Evolutionary conservation across 2,888 invertebrate species (phyloP), one percentile per base, ranked within the genome.

Genomic region (Ochlodes sylvanus): DNA sequence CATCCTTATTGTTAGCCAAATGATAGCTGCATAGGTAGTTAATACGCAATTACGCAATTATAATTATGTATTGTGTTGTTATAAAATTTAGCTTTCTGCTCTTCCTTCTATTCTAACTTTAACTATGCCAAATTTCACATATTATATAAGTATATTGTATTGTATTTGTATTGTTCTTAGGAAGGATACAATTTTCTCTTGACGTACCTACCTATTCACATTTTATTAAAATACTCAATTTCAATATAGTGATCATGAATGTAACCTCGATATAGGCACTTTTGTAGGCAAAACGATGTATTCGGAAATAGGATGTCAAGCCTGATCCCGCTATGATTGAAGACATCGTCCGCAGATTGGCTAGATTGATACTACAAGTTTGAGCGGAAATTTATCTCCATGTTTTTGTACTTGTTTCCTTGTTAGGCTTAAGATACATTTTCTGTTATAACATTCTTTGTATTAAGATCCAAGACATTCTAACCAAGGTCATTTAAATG

Each of bases 271-370:
- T 19, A 15, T 44, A 47, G 5, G 19, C 21, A 50, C 65, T 41
- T 58, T 38, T 34, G 52, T 58, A 34, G 34, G 52, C 19, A 27
- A 54, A 54, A n/a, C 54, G 41, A 67, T 55, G 57, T 62, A 50
- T 58, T 56, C 57, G 69, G 66, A 69, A 69, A 69, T 69, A 54
- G 54, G 57, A 69, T 57, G 69, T 69, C 66, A 66, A 44, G 17
- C 32, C 34, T 58, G 65, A 69, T 62, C 63, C 66, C 42, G 44
- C 52, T 54, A 69, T 69, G 69, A 66, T 69, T 63, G 69, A 69
- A 70, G 63, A 66, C 70, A 66, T 61, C 69, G 62, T 41, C 44
- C 63, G 41, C 60, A 54, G 58, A 50, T 60, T 42, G 60, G 60
- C n/a, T 66, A 32, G 47, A 66, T 54, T 52, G 66, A 60, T 66